These are phyloP conservation scores for Sphenodon punctatus DNA, from an alignment of 2,797 vertebrate genomes.

Conservation along the genomic window DNA sequence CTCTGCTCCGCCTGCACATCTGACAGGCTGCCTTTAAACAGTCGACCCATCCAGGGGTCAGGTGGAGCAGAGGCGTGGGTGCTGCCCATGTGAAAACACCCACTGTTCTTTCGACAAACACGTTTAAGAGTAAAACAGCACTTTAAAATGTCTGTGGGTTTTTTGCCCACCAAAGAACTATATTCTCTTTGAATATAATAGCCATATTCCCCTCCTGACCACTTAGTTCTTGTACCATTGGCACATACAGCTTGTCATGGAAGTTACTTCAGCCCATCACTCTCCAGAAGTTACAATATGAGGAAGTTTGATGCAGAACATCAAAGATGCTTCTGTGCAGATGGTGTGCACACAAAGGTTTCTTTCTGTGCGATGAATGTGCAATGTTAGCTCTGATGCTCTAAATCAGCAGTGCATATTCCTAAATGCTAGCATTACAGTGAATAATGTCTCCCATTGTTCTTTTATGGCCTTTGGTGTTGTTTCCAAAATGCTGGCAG, in stretches of 20 bases:
- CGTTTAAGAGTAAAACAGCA: neutral
- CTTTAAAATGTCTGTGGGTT: neutral
- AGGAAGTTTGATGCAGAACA: slow-evolving; percentile 39
- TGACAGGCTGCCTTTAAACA: too few relatives aligned
- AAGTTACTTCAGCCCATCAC: slow-evolving; percentile 39
- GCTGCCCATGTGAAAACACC: too few relatives aligned
- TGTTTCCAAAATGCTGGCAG: slow-evolving; percentile 61
- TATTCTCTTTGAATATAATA: neutral
- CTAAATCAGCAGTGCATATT: slow-evolving; percentile 42
- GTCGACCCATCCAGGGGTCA: too few relatives aligned
- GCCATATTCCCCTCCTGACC: neutral
- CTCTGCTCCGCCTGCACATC: too few relatives aligned
- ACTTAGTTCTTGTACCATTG: neutral
- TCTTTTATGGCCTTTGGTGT: slow-evolving; percentile 41
- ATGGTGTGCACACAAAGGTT: slow-evolving; percentile 44
- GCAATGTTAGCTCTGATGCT: slow-evolving; percentile 39
- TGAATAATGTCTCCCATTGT: slow-evolving; percentile 63
- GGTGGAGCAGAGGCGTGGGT: too few relatives aligned
- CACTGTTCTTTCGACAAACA: neutral
- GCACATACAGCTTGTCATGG: neutral
- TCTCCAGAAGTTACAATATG: slow-evolving; percentile 45
- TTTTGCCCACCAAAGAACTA: neutral
- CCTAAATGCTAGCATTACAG: slow-evolving; percentile 32
- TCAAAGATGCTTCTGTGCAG: slow-evolving; percentile 52
- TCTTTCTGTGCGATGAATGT: slow-evolving; percentile 46